phyloP scores from a whole-genome alignment of 2,113 vertebrate species.

The Arvicanthis niloticus region DNA sequence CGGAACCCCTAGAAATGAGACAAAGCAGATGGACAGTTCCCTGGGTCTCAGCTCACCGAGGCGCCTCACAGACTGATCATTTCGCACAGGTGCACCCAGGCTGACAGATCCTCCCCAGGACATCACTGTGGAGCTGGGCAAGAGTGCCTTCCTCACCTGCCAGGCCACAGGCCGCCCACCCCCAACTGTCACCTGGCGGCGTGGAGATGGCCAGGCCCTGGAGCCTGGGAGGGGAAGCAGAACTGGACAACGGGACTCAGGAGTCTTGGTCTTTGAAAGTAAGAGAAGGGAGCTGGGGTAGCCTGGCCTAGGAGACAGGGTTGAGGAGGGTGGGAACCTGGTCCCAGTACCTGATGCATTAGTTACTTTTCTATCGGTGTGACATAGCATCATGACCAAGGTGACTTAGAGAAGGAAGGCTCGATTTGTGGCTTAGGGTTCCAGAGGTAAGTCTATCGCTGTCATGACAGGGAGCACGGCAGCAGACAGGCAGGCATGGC shows the following conservation, averaged over 20 bases:
- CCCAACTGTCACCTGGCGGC: slow-evolving; percentile 88
- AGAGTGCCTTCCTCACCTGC: slow-evolving; percentile 89
- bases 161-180: slow-evolving; percentile 86
- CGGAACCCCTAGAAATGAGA: background rate
- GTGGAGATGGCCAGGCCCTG: slow-evolving; percentile 86
- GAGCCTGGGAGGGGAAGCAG: slow-evolving; percentile 45
- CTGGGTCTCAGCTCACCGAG: background rate
- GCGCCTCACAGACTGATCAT: background rate
- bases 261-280: slow-evolving; percentile 91
- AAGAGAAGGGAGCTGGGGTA: slow-evolving; percentile 79
- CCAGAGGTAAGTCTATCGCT: background rate
- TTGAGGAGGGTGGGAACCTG: background rate
- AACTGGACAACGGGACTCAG: slow-evolving; percentile 83
- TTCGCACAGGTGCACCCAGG: slow-evolving; percentile 88
- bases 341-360: background rate
- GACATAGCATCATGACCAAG: background rate
- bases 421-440: background rate
- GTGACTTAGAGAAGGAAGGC: background rate
- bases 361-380: background rate
- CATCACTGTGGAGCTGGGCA: slow-evolving; percentile 83
- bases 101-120: slow-evolving; percentile 88
- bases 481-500: background rate
- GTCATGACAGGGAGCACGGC: background rate
- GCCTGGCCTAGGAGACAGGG: background rate
- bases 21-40: background rate